Percentiles rank a stretch among this genome's conserved stretches.
Evolutionary conservation across 2,113 vertebrate species (phyloP).

Genomic region (Eretmochelys imbricata): DNA sequence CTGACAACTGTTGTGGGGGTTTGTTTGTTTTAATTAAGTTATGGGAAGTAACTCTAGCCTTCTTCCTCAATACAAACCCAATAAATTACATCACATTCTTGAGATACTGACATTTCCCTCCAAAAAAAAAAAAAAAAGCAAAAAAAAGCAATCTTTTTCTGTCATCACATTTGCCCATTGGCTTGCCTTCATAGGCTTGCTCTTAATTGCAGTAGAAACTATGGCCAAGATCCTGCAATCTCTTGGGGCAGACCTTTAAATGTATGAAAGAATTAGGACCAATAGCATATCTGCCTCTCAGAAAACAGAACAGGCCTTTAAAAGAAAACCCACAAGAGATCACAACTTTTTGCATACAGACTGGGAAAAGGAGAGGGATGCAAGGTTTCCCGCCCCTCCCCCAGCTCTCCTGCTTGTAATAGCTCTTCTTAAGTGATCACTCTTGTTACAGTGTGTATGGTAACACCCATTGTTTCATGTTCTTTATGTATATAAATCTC

Average conservation of each 20-base stretch:
- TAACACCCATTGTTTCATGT: no score
- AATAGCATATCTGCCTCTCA: background rate
- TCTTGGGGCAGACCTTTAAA: background rate
- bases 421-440: no score
- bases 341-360: background rate
- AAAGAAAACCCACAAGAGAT: background rate
- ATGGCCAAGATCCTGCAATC: background rate
- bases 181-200: background rate
- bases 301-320: background rate
- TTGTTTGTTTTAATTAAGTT: background rate
- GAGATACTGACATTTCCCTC: background rate
- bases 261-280: background rate
- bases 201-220: background rate
- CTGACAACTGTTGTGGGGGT: background rate
- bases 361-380: fast-evolving
- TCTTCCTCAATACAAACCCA: background rate
- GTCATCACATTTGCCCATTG: background rate
- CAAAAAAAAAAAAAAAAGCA: background rate
- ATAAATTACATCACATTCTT: background rate
- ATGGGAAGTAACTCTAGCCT: background rate
- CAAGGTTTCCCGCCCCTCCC: no score
- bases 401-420: no score
- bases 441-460: no score
- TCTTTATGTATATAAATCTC: no score
- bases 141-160: background rate